Base-by-base conservation (phyloP, 2,113 vertebrate genomes). In the Anhinga rufa region DNA sequence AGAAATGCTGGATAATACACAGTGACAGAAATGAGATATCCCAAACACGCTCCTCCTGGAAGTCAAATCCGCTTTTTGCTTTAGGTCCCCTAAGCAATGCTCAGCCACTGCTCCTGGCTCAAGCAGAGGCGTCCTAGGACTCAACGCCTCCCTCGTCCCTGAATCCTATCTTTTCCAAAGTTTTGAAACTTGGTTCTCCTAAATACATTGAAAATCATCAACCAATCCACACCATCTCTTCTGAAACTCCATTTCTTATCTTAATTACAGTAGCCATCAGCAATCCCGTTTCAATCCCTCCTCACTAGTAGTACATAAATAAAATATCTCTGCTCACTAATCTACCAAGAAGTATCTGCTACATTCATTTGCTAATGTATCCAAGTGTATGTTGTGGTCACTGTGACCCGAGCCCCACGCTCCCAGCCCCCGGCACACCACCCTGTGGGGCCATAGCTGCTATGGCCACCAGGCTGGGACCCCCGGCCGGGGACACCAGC, bases 361-460 rank as follows among this genome's bases (percentile, higher is more conserved):
- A 49, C 15, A 1, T 34, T 76, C 0, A 0, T 21, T 34, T 6
- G 22, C 25, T 40, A 19, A 10, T 48, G 48, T 7, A 32, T 7
- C 4, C 17, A 24, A 52, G 13, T 9, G 9, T 32, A 36, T n/a
- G 9, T 3, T 26, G 66, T 6, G 40, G 34, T 17, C 17, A 3
- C 31, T 4, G 31, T 10, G 60, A n/a, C 17, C 6, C 7, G 4
- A 22, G 4, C 2, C 4, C 12, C 20, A 44, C 11, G 10, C 18
- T 18, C 40, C 8, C 29, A 15, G 7, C 7, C 24, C 28, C 16
- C 3, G 0, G 2, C 10, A 1, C 28, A 24, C 3, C 1, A 29
- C 18, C 13, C 1, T 5, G 19, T 46, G 46, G 46, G 46, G 46
- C 42, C 42, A 7, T 14, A 44, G 42, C 42, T 16, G 42, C 42